Evolutionary conservation across 1,140 invertebrate genomes (phyloP), one percentile per base, ranked within the genome.

Genomic region (Drosophila cardini): DNA sequence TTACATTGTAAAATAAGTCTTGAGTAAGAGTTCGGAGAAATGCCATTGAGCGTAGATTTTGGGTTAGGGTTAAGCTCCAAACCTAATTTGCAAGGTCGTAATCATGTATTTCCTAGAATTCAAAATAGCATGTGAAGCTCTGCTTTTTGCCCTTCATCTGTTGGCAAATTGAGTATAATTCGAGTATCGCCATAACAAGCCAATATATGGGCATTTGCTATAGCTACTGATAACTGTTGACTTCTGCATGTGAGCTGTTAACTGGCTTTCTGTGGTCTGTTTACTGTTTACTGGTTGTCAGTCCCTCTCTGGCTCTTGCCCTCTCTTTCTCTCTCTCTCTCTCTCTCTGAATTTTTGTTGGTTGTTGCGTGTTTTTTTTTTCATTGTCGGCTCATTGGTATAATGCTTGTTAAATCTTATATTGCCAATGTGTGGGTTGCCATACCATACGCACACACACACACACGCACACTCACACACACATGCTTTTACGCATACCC

Each of bases 341-440:
- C 0, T 26, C 2, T 5, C 21, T 26, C 21, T n/a, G n/a, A n/a
- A n/a, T n/a, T 26, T 40, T 15, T 30, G 21, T 21, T 52, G 21
- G n/a, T 58, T 43, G 40, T 42, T 21, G 52, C 11, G 13, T 71
- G 38, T 40, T 16, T 18, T 68, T 16, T 18, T 68, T 38, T 50
- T 67, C 18, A 53, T 61, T 73, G 64, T 72, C 69, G 38, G 64
- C 48, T 61, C 64, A 73, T 69, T 69, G 64, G 32, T 50, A 40
- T 61, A 69, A 69, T 73, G 67, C 55, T 53, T 55, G 64, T 58
- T 50, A 58, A 70, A 70, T 70, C 40, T 48, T 55, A 46, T 62
- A 55, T 45, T 55, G 32, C 11, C 26, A 32, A 21, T 38, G 65
- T 21, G 15, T 32, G 11, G 26, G 30, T 10, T 18, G 11, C 2